These are phyloP conservation scores for Huso huso DNA, from an alignment of 2,797 vertebrate species.

Conservation along the genomic window DNA sequence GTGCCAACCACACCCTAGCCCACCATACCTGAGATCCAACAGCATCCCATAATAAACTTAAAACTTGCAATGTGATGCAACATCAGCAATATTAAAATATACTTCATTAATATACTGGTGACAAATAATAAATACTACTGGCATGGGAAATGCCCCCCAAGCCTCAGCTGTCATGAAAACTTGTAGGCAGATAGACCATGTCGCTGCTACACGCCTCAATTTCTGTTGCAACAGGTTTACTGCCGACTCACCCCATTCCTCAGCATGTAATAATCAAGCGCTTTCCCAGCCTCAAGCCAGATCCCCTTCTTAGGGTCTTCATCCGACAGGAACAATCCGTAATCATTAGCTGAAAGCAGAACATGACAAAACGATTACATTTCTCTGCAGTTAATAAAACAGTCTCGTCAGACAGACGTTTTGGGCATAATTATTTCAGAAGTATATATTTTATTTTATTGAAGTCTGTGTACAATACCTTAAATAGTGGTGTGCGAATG, in stretches of 20 bases:
- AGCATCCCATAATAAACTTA: too few species aligned
- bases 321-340: constrained; percentile 90
- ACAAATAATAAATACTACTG: constrained; percentile 4
- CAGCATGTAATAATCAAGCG: constrained; percentile 97
- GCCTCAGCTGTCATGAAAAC: not conserved
- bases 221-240: constrained; percentile 3
- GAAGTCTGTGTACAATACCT: too few species aligned
- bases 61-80: too few species aligned
- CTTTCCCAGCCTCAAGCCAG: constrained; percentile 93
- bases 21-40: too few species aligned
- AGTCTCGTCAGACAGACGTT: too few species aligned
- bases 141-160: not conserved
- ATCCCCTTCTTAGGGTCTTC: constrained; percentile 98
- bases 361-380: too few species aligned
- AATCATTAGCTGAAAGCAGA: constrained; percentile 77
- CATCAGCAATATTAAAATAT: not conserved
- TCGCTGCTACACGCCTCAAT: not conserved
- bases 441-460: too few species aligned
- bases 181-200: not conserved
- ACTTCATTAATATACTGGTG: not conserved
- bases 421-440: too few species aligned
- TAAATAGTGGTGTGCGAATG: too few species aligned
- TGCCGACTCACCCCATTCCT: constrained; percentile 81
- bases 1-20: too few species aligned
- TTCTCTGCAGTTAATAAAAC: too few species aligned